Evolutionary conservation across 1,140 invertebrate species (phyloP).

Genomic region (Pseudomyrmex gracilis): DNA sequence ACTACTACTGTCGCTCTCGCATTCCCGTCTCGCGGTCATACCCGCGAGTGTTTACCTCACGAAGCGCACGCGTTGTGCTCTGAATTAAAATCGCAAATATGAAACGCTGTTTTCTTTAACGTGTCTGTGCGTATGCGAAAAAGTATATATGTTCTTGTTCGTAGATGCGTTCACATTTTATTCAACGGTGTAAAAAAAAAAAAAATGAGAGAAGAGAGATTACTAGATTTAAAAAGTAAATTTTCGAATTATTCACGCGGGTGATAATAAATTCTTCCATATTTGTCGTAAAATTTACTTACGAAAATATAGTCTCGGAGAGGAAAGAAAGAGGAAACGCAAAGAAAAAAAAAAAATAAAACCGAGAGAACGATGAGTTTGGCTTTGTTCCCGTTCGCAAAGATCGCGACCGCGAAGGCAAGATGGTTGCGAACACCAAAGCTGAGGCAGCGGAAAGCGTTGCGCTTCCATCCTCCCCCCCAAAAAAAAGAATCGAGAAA

Average conservation of each 20-base stretch:
- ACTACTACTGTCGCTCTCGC: background rate
- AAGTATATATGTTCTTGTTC: background rate
- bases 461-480: slow-evolving; percentile 7
- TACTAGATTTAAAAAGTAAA: no score
- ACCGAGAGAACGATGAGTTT: no score
- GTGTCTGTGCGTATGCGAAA: background rate
- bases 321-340: no score
- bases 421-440: no score
- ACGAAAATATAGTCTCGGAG: no score
- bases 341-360: no score
- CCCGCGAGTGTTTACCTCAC: slow-evolving; percentile 21
- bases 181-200: no score
- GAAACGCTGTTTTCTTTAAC: background rate
- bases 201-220: no score
- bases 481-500: background rate
- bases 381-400: background rate
- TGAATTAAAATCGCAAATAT: slow-evolving; percentile 41
- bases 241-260: no score
- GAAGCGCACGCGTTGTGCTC: slow-evolving; percentile 9
- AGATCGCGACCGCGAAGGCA: background rate
- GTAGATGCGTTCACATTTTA: background rate
- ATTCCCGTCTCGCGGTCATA: slow-evolving; percentile 28
- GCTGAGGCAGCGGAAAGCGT: slow-evolving; percentile 11
- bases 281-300: background rate
- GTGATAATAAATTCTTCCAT: no score